Evolutionary conservation across 2,888 invertebrate species (phyloP), one percentile per base, ranked within the genome.

Genomic region (Dorcus hopei): DNA sequence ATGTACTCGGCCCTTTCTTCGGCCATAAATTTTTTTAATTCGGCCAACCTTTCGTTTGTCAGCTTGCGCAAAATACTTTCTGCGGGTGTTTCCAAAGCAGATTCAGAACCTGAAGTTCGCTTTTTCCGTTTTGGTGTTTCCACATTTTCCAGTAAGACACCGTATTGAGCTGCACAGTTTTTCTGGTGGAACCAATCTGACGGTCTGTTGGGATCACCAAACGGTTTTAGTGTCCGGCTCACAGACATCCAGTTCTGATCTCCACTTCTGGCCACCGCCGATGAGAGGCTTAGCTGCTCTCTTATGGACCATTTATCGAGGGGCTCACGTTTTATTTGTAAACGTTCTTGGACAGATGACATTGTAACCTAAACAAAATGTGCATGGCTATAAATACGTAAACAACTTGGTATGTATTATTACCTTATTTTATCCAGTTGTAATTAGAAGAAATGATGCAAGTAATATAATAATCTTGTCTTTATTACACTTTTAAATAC

Each of bases 201-300:
- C 0, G 89, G 91, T 58, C 92, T 81, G 67, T 87, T 87, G 47
- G 88, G 81, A 67, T 93, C 92, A 9, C 87, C 87, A 65, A 90
- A 87, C 9, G 90, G 85, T 80, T 90, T 90, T 8, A 95, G 77
- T 0, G 90, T 85, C 41, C 93, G 81, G 49, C 92, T 92, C 1
- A 94, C 93, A 0, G 93, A 89, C 83, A 92, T 88, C 95, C 95
- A 94, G 77, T 96, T 93, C 75, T 93, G 93, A 75, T 95, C 94
- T 0, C 94, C 94, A 70, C 89, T 91, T 71, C 90, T 82, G 42
- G 89, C 80, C 8, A 96, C 91, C 1, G 94, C 91, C 0, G 93
- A 93, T 0, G 93, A 94, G 47, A 96, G 78, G 68, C 91, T 91
- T 64, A 96, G 76, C 74, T 92, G 90, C 69, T 97, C 96, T 5